phyloP scores from a whole-genome alignment of 2,888 invertebrate genomes.

The Phyto melanocephala region DNA sequence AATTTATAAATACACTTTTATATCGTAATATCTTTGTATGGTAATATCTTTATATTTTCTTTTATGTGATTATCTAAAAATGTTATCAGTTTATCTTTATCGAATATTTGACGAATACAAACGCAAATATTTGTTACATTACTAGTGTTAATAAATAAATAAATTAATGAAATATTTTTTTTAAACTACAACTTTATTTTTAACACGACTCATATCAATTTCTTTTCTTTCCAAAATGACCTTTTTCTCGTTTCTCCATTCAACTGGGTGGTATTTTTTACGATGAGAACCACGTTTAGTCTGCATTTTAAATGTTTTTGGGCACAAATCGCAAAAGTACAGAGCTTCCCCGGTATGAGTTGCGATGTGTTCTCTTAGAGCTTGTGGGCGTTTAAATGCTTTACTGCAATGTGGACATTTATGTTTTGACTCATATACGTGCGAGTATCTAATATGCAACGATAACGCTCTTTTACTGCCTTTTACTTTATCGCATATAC shows the following conservation, averaged over 20 bases:
- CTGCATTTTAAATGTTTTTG: conserved; percentile 67
- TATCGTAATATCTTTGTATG: no score
- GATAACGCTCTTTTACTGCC: conserved; percentile 65
- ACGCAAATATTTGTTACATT: no score
- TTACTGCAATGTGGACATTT: conserved; percentile 68
- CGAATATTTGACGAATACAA: no score
- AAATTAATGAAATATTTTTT: no score
- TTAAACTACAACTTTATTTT: conserved; percentile 48
- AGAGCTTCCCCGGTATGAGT: conserved; percentile 70
- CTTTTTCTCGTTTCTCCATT: conserved; percentile 47
- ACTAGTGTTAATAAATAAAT: no score
- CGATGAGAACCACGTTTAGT: conserved; percentile 20
- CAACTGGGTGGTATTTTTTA: conserved; percentile 57
- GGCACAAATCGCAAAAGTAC: conserved; percentile 70
- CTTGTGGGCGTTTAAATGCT: conserved; percentile 66
- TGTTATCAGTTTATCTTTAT: no score
- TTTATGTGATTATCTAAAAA: no score
- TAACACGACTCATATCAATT: no score
- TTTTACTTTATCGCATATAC: conserved; percentile 67
- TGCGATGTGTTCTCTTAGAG: conserved; percentile 69
- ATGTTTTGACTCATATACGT: conserved; percentile 54
- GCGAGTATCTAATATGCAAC: conserved; percentile 53
- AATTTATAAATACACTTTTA: no score
- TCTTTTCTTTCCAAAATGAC: no score
- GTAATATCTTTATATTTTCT: no score